These are phyloP conservation scores for Brachirus orientalis DNA, from an alignment of 2,113 vertebrate species.

Conservation along the genomic window DNA sequence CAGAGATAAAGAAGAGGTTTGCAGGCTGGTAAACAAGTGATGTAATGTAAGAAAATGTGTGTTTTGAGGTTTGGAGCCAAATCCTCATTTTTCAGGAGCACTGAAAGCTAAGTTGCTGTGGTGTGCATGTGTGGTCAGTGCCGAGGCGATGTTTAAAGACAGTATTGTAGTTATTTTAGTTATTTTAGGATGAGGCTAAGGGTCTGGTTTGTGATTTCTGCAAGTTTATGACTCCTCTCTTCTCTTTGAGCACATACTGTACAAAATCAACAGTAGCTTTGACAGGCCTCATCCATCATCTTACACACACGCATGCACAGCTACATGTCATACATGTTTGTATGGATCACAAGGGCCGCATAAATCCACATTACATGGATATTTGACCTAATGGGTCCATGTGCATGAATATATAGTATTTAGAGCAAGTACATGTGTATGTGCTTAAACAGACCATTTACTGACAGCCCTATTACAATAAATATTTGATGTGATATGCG, in stretches of 20 bases:
- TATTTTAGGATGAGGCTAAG: constrained; percentile 49
- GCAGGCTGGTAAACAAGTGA: background rate
- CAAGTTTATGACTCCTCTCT: background rate
- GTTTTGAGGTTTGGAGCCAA: constrained; percentile 20
- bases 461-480: constrained; percentile 24
- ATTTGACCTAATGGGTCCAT: constrained; percentile 4
- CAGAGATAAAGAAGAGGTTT: background rate
- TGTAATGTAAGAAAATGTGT: constrained; percentile 14
- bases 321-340: constrained; percentile 25
- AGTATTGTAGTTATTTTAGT: constrained; percentile 32
- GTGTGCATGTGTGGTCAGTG: constrained; percentile 21
- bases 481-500: constrained; percentile 41
- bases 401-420: background rate
- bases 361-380: constrained; percentile 23
- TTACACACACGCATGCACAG: constrained; percentile 21
- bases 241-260: background rate
- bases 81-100: constrained; percentile 10
- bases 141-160: constrained; percentile 45
- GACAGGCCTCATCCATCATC: constrained; percentile 36
- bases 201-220: constrained; percentile 1
- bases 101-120: background rate
- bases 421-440: background rate
- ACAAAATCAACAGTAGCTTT: constrained; percentile 11
- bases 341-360: constrained; percentile 20
- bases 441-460: background rate